These are phyloP conservation scores for Pantherophis vulpinus DNA, from an alignment of 2,797 vertebrate genomes.

Conservation along the genomic window DNA sequence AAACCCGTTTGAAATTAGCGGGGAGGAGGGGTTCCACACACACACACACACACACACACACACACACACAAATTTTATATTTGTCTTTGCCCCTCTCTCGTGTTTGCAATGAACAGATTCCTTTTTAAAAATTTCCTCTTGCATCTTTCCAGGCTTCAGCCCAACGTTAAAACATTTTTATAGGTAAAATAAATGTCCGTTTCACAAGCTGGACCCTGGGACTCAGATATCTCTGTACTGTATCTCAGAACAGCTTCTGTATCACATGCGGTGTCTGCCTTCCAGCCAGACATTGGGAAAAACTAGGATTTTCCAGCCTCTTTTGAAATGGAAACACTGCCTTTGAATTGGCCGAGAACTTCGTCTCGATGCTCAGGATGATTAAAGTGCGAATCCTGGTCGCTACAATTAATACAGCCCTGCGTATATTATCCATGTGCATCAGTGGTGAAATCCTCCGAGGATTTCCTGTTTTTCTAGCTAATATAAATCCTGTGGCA, in stretches of 20 bases:
- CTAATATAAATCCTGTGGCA: too few relatives aligned
- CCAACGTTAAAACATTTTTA: constrained; percentile 68
- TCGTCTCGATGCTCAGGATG: constrained; percentile 73
- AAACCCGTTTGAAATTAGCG: background rate
- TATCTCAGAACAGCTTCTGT: constrained; percentile 71
- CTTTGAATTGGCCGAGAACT: constrained; percentile 71
- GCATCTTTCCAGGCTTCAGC: constrained; percentile 35
- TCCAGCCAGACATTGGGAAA: constrained; percentile 68
- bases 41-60: background rate
- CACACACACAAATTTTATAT: background rate
- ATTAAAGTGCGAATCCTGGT: constrained; percentile 72
- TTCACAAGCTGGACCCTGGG: constrained; percentile 81
- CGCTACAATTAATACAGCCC: constrained; percentile 59
- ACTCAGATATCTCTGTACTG: constrained; percentile 76
- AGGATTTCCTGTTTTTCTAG: too few relatives aligned
- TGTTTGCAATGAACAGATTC: constrained; percentile 3
- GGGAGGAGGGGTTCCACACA: background rate
- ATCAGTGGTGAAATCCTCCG: too few relatives aligned
- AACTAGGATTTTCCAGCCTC: constrained; percentile 65
- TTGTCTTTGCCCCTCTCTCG: background rate
- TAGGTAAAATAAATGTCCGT: constrained; percentile 95
- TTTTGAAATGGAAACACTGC: constrained; percentile 81
- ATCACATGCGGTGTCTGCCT: constrained; percentile 78
- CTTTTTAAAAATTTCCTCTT: background rate
- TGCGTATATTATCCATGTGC: constrained; percentile 60